phyloP scores from a whole-genome alignment of 2,797 vertebrate species.

The Mionectes olivaceus region DNA sequence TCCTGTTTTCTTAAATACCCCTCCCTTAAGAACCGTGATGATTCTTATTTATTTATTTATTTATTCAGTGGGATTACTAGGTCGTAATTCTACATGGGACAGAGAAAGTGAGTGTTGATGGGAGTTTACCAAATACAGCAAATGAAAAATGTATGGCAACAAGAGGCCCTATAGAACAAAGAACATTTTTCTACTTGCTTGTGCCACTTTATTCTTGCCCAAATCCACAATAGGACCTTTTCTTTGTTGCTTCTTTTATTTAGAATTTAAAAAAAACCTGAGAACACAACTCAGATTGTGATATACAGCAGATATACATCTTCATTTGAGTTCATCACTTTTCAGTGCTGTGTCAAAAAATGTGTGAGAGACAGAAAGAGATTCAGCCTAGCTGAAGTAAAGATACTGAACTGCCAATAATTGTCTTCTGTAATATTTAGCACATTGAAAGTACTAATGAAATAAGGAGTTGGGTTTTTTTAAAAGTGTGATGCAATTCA shows the following conservation, averaged over 20 bases:
- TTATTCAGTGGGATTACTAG: not conserved
- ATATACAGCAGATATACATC: not conserved
- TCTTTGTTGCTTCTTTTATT: not conserved
- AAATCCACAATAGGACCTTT: not conserved
- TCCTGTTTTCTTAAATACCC: not conserved
- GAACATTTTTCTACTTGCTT: not conserved
- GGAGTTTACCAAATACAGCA: not conserved
- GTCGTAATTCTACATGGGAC: not conserved
- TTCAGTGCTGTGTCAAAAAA: conserved; percentile 19
- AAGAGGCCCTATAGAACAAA: not conserved
- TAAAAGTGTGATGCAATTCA: not conserved
- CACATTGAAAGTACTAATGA: conserved; percentile 14
- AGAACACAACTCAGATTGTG: not conserved
- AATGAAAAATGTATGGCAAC: not conserved
- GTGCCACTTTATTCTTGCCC: not conserved
- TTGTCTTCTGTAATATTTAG: not conserved
- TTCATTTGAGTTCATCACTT: conserved; percentile 31
- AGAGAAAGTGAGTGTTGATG: not conserved
- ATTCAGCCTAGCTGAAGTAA: not conserved
- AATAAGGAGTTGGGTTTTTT: not conserved
- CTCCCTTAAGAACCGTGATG: not conserved
- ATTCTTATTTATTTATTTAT: not conserved
- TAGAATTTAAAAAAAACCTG: not conserved
- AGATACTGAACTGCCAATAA: not conserved
- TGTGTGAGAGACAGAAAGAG: not conserved